Evolutionary conservation across 2,888 invertebrate genomes (phyloP).

Genomic region (Carcina quercana): DNA sequence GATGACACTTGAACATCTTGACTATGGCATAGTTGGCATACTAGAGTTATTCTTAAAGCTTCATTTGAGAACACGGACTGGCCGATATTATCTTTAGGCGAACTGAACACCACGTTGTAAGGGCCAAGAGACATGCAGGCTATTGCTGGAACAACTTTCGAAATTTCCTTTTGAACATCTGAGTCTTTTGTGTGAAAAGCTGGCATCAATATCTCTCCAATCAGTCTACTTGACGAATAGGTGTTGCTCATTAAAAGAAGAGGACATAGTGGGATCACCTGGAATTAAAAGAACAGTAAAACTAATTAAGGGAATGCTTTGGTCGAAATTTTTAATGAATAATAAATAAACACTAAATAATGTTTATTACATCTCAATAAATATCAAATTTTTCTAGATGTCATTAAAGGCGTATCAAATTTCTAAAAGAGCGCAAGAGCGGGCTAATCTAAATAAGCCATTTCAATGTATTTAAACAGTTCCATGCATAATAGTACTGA

Average conservation of each 20-base stretch:
- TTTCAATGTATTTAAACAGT: no score
- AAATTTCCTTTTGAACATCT: slow-evolving; percentile 37
- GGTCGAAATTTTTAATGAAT: neutral
- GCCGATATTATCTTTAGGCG: slow-evolving; percentile 23
- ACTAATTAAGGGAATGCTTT: no score
- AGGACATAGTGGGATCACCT: slow-evolving; percentile 49
- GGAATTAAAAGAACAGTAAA: slow-evolving; percentile 33
- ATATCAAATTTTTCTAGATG: no score
- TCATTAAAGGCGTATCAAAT: no score
- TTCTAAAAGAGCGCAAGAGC: no score
- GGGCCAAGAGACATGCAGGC: slow-evolving; percentile 49
- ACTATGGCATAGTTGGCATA: slow-evolving; percentile 50
- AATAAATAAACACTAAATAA: neutral
- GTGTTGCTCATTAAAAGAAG: slow-evolving; percentile 45
- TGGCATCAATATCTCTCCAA: slow-evolving; percentile 57
- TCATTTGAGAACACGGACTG: slow-evolving; percentile 36
- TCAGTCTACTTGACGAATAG: slow-evolving; percentile 47
- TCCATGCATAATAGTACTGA: no score
- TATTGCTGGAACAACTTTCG: slow-evolving; percentile 35
- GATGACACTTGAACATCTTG: neutral
- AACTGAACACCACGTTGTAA: slow-evolving; percentile 28
- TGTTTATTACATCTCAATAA: no score
- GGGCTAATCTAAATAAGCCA: no score
- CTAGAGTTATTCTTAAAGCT: slow-evolving; percentile 28
- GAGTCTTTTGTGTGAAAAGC: slow-evolving; percentile 45